Evolutionary conservation across 2,113 vertebrate genomes (phyloP), one percentile per base, ranked within the genome.

Genomic region (Scartelaos histophorus): DNA sequence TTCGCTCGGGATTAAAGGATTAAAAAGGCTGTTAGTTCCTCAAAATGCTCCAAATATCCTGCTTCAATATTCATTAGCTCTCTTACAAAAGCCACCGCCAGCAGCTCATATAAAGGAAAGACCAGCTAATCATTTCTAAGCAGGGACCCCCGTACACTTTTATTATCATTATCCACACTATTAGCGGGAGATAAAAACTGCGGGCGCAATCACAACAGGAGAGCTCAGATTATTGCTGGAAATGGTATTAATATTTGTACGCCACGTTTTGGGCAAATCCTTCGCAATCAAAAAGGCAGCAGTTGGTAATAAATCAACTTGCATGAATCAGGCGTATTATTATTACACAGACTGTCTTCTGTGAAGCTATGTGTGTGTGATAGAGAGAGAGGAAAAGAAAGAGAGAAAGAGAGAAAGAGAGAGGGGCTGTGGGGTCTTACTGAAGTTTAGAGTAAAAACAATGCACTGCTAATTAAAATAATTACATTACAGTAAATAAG

Each of bases 1-100:
- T 97, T 97, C 96, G 94, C 93, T 93, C 90, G 92, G 95, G 96
- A 97, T 97, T 97, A 97, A 96, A 94, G 95, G 96, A 97, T 97
- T 97, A 97, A 94, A 86, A 87, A 93, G 90, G 88, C 88, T 94
- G 93, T 95, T 96, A 96, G 95, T 93, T 95, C 95, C 95, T 95
- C 94, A 93, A 96, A 97, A 94, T 96, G 93, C 94, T 94, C 94
- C 95, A 96, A 95, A 95, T 93, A 93, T 95, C 94, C 83, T 35
- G 61, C 85, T 86, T 90, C 90, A 95, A 95, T 97, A 96, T 96
- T 97, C 96, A 97, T 97, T 95, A 95, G 92, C 84, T 74, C 93
- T 92, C 93, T 91, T 93, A 95, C 94, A 95, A 95, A 94, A 93
- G 95, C 93, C 22, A 61, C 58, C 70, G 91, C 84, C 83, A 85